These are phyloP conservation scores for Mimas tiliae DNA, from an alignment of 2,888 invertebrate species.

Conservation along the genomic window DNA sequence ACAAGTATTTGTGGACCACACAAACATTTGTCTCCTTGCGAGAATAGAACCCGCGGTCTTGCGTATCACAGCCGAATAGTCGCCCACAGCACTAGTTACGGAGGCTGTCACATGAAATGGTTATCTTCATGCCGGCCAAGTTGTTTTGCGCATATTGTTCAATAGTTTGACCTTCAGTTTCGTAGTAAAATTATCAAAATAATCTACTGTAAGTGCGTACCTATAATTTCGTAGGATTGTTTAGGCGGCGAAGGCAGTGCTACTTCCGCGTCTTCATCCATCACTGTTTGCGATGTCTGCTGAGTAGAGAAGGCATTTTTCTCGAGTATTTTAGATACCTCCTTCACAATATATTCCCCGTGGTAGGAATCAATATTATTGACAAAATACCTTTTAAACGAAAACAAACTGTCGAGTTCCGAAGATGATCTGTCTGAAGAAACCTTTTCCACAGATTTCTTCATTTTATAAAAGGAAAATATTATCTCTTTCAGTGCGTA, in stretches of 20 bases:
- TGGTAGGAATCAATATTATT: conserved; percentile 87
- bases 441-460: conserved; percentile 24
- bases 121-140: too few species aligned
- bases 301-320: conserved; percentile 51
- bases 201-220: conserved; percentile 41
- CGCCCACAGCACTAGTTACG: too few species aligned
- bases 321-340: conserved; percentile 62
- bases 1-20: too few species aligned
- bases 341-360: conserved; percentile 75
- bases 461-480: not conserved
- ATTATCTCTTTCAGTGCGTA: too few species aligned
- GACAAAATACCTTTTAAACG: conserved; percentile 83
- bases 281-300: conserved; percentile 51
- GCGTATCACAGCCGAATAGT: too few species aligned
- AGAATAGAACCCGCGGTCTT: too few species aligned
- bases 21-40: too few species aligned
- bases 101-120: too few species aligned
- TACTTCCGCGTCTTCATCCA: conserved; percentile 61
- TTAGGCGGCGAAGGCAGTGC: conserved; percentile 51
- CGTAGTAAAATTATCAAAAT: too few species aligned
- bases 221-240: conserved; percentile 71
- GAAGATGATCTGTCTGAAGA: conserved; percentile 53
- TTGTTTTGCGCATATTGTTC: too few species aligned
- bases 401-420: conserved; percentile 55
- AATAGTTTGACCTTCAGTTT: too few species aligned